phyloP scores from a whole-genome alignment of 30 jellyfish, hydroid and myxozoan species.

The Pseudorhiza aurosa region DNA sequence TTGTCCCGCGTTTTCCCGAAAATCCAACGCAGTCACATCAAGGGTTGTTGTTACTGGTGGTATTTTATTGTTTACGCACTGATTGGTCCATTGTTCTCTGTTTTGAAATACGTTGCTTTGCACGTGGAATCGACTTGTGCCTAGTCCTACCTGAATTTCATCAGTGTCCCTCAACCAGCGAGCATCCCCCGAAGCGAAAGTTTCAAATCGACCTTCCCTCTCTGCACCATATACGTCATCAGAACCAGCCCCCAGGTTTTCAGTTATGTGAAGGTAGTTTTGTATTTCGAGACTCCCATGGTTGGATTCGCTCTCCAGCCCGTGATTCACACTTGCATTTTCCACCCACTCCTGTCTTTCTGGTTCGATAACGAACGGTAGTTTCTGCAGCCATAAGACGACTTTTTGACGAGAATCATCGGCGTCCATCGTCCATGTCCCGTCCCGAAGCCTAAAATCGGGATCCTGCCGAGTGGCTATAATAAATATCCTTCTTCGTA shows the following conservation, averaged over 20 bases:
- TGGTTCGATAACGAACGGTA: background rate
- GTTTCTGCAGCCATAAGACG: background rate
- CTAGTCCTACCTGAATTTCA: too few species aligned
- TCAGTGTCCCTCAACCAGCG: too few species aligned
- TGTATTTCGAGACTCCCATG: background rate
- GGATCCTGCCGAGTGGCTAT: too few species aligned
- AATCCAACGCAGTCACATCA: background rate
- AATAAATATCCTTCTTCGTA: too few species aligned
- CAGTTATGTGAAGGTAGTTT: background rate
- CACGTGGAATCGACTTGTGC: too few species aligned
- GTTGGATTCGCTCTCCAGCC: constrained; percentile 2
- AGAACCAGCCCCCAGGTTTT: background rate
- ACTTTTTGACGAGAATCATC: background rate
- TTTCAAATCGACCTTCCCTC: too few species aligned
- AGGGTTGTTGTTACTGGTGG: background rate
- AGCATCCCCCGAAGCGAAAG: too few species aligned
- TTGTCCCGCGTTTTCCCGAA: background rate
- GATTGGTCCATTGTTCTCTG: too few species aligned
- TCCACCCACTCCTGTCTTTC: background rate
- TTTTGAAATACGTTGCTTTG: too few species aligned
- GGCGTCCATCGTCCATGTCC: background rate
- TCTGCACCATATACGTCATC: too few species aligned
- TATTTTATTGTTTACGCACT: background rate
- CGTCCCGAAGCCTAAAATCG: too few species aligned
- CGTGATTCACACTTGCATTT: background rate